Conservation (phyloP, 1,140 invertebrate species). For the Drosophila pectinifera region DNA sequence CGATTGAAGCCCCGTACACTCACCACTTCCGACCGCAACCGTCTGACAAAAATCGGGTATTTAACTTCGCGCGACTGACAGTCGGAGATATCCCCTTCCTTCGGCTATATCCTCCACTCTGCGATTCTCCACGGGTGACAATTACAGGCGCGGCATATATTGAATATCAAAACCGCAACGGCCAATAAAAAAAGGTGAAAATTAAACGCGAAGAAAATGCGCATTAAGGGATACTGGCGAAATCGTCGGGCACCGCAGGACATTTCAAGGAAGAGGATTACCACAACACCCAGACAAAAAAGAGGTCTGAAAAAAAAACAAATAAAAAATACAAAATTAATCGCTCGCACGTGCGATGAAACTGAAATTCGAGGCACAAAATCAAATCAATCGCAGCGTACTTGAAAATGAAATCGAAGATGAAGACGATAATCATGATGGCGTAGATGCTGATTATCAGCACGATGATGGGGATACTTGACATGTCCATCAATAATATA, state of each 20-base stretch:
- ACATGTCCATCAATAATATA: slow-evolving; percentile 66
- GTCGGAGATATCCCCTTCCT: slow-evolving; percentile 7
- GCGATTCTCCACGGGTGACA: slow-evolving; percentile 65
- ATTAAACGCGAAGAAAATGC: slow-evolving; percentile 44
- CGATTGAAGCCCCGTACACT: background rate
- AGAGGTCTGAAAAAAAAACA: slow-evolving; percentile 22
- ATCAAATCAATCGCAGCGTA: slow-evolving; percentile 31
- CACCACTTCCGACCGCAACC: slow-evolving; percentile 47
- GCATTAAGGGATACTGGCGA: slow-evolving; percentile 48
- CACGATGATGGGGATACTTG: slow-evolving; percentile 54
- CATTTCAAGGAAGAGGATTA: slow-evolving; percentile 59
- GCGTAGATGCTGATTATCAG: slow-evolving; percentile 13
- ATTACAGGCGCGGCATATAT: slow-evolving; percentile 47
- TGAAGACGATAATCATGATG: slow-evolving; percentile 17
- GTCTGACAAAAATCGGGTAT: slow-evolving; percentile 61
- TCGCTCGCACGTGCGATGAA: slow-evolving; percentile 66
- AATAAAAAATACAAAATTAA: slow-evolving; percentile 60
- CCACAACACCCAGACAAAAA: slow-evolving; percentile 20
- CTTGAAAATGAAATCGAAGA: slow-evolving; percentile 37
- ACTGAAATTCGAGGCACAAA: slow-evolving; percentile 42
- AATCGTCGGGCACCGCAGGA: slow-evolving; percentile 72
- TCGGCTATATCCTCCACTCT: slow-evolving; percentile 23
- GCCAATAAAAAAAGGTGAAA: slow-evolving; percentile 35
- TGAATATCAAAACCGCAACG: slow-evolving; percentile 66
- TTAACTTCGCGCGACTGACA: slow-evolving; percentile 54